Base-by-base conservation (phyloP, 2,797 vertebrate species). In the Pogoniulus pusillus region DNA sequence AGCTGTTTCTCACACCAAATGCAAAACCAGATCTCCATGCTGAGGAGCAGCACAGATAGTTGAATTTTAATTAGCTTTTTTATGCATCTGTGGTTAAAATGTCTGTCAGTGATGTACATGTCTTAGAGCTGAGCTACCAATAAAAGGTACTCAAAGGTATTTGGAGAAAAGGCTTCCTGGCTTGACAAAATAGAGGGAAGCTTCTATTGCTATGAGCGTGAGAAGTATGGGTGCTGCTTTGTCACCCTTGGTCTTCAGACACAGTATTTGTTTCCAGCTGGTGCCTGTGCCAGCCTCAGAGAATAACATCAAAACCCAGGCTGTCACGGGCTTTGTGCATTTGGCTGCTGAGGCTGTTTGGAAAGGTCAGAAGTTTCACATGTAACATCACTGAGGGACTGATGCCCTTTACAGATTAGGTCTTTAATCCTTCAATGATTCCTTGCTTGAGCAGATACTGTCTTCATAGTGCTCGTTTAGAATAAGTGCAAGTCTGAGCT, bases 321-420 rank as follows among this genome's bases (percentile, higher is more conserved):
- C 92, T 91, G 54, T 66, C 35, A 24, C 35, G 64, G 29, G 16
- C 45, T 91, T 60, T 58, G 54, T 79, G 6, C 82, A 30, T 49
- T 92, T 89, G 43, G 53, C 49, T 75, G 23, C 64, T 54, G 45
- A 72, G 39, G 41, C 66, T 0, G 0, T 79, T 81, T 71, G 77
- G 57, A 83, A 91, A 89, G 51, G 82, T 73, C 57, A 93, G 13
- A 87, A 75, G 78, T 83, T 53, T 75, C 57, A 58, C 58, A 64
- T 76, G 57, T 60, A 6, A 30, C 37, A 29, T 47, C 1, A 2
- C 0, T 45, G 51, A 54, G 34, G 45, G 45, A 51, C 53, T 84
- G 32, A 70, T 11, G 9, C 13, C 60, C 30, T 84, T 87, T 68
- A 70, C 41, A 71, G 26, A 68, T 78, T 9, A 79, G n/a, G 16